These are phyloP conservation scores for Pangasianodon hypophthalmus DNA, from an alignment of 2,113 vertebrate genomes.

Conservation along the genomic window DNA sequence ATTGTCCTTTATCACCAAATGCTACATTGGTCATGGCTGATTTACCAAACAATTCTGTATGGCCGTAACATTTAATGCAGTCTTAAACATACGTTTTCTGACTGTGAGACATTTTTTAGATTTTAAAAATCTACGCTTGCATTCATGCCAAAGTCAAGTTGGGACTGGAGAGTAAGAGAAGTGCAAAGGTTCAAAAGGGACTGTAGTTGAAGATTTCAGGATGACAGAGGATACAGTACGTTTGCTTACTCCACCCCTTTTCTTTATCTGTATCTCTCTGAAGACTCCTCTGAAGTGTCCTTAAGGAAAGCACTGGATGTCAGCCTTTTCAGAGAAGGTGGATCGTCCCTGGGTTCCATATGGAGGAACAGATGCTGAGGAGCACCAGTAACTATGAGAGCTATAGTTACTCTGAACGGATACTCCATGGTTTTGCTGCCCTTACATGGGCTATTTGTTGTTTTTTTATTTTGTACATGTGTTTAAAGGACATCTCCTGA, in stretches of 20 bases:
- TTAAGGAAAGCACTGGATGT: slow-evolving; percentile 32
- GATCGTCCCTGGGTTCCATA: slow-evolving; percentile 44
- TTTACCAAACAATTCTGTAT: neutral
- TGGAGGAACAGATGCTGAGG: slow-evolving; percentile 55
- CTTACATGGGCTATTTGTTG: slow-evolving; percentile 38
- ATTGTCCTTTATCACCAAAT: neutral
- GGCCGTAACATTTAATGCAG: neutral
- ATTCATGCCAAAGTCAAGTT: no score
- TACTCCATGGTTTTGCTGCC: slow-evolving; percentile 30
- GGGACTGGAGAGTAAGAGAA: neutral
- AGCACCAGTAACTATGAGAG: neutral
- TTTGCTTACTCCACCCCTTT: neutral
- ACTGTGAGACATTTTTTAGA: neutral
- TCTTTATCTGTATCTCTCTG: neutral
- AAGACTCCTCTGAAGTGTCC: neutral
- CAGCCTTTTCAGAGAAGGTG: slow-evolving; percentile 38
- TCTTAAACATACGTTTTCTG: neutral
- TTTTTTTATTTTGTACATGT: slow-evolving; percentile 53
- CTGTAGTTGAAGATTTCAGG: neutral
- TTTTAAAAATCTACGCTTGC: neutral
- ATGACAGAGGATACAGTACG: neutral
- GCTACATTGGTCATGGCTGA: neutral
- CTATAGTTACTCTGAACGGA: slow-evolving; percentile 16
- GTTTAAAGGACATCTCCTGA: slow-evolving; percentile 54
- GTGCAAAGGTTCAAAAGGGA: neutral